These are phyloP conservation scores for Donacobius atricapilla DNA, from an alignment of 2,113 vertebrate genomes.

Conservation along the genomic window DNA sequence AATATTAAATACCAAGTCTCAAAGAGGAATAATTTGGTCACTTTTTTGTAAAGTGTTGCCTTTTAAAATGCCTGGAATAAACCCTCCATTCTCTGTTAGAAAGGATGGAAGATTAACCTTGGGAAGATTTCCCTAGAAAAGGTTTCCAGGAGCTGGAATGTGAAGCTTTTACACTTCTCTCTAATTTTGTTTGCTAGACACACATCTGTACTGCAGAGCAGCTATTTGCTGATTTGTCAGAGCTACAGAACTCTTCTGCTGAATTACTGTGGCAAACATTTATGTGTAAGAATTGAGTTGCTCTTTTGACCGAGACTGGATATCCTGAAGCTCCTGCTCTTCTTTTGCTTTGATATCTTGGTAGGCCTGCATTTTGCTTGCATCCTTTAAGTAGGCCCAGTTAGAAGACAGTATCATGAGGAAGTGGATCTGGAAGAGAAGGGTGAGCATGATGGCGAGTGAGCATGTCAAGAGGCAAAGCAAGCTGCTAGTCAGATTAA, in stretches of 20 bases:
- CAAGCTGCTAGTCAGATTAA: conserved; percentile 88
- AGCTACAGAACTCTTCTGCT: conserved; percentile 77
- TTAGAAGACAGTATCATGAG: conserved; percentile 99
- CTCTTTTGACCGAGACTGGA: conserved; percentile 98
- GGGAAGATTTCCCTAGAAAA: conserved; percentile 70
- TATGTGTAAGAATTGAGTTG: conserved; percentile 99
- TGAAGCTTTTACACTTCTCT: conserved; percentile 76
- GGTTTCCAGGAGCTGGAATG: conserved; percentile 79
- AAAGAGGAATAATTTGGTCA: conserved; percentile 54
- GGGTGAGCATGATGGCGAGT: conserved; percentile 95
- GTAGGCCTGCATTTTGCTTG: conserved; percentile 98
- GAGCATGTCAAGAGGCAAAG: conserved; percentile 94
- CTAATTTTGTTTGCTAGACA: conserved; percentile 84
- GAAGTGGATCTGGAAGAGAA: conserved; percentile 99
- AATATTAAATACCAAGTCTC: neutral
- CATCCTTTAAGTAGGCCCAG: conserved; percentile 99
- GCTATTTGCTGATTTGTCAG: conserved; percentile 81
- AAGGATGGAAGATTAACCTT: conserved; percentile 69
- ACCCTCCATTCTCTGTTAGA: conserved; percentile 66
- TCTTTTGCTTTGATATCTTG: conserved; percentile 99
- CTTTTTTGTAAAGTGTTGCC: conserved; percentile 74
- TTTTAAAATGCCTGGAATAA: conserved; percentile 76
- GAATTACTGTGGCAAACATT: conserved; percentile 75
- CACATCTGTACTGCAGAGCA: conserved; percentile 83
- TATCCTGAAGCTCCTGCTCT: conserved; percentile 97